A percentile compares a stretch with the other conserved stretches of the same genome.
These are phyloP conservation scores for Centropristis striata DNA, from an alignment of 2,113 vertebrate species.

Conservation along the genomic window DNA sequence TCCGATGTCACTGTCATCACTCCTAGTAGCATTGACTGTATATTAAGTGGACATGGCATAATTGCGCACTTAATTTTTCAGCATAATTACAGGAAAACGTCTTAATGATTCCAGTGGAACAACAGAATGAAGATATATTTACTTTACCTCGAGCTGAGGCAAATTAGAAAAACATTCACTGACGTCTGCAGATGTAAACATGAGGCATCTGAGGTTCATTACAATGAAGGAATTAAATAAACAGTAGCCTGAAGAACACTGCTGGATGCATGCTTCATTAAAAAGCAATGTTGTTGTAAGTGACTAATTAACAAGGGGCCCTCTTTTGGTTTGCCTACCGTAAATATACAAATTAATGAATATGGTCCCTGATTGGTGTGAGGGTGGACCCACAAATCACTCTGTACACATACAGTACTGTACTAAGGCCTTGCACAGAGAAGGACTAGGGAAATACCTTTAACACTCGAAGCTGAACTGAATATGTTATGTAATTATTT, in stretches of 20 bases:
- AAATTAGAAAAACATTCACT: conserved; percentile 84
- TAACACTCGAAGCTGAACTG: background rate
- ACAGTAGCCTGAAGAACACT: conserved; percentile 88
- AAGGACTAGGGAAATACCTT: background rate
- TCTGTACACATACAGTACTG: background rate
- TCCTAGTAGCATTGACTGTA: conserved; percentile 12
- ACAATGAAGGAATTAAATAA: conserved; percentile 93
- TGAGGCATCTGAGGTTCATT: conserved; percentile 91
- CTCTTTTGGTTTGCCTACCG: conserved; percentile 61
- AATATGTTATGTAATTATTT: background rate
- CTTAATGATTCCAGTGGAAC: conserved; percentile 37
- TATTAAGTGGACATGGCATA: conserved; percentile 35
- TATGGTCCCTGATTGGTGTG: conserved; percentile 62
- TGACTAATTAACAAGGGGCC: conserved; percentile 71
- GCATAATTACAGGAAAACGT: conserved; percentile 47
- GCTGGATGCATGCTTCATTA: conserved; percentile 90
- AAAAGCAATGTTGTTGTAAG: conserved; percentile 85
- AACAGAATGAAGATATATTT: conserved; percentile 37
- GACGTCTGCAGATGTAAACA: conserved; percentile 87
- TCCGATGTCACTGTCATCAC: conserved; percentile 33
- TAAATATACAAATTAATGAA: conserved; percentile 83
- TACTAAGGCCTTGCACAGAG: background rate
- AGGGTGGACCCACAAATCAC: conserved; percentile 57
- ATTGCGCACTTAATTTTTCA: conserved; percentile 38
- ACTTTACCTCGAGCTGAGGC: conserved; percentile 77